phyloP scores from a whole-genome alignment of 2,888 invertebrate genomes.

The Chaitophorus viminalis region DNA sequence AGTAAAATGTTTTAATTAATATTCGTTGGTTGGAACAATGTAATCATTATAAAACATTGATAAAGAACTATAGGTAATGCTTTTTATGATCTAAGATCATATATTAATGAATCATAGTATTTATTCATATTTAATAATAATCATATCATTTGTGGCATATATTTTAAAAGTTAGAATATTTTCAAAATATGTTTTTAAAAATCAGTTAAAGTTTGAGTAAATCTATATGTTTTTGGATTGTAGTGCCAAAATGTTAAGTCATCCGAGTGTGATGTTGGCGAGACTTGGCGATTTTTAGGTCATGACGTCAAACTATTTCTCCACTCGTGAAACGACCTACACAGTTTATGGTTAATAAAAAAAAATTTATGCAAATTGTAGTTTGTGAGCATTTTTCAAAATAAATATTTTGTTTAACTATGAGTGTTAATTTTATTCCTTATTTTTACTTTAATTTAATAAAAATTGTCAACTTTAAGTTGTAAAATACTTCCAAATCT shows the following conservation, averaged over 20 bases:
- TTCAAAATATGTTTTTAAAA: conserved; percentile 29
- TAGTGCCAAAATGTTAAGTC: conserved; percentile 56
- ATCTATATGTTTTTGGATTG: conserved; percentile 9
- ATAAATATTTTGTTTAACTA: not conserved
- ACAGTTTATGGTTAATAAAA: conserved; percentile 49
- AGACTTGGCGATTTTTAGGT: conserved; percentile 55
- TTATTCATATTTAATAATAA: not conserved
- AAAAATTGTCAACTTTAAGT: no score
- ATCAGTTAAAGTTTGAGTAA: conserved; percentile 22
- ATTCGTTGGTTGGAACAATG: not conserved
- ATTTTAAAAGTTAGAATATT: not conserved
- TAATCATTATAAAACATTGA: not conserved
- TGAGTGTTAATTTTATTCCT: no score
- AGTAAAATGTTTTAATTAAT: not conserved
- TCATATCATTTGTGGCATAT: not conserved
- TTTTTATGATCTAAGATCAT: not conserved
- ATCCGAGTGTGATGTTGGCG: conserved; percentile 43
- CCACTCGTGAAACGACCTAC: conserved; percentile 37
- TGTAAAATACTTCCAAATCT: no score
- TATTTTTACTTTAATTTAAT: no score
- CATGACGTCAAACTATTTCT: conserved; percentile 56
- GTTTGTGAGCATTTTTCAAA: conserved; percentile 19
- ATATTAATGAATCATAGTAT: not conserved
- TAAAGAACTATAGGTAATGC: not conserved
- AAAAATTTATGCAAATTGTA: not conserved